Base-by-base conservation (phyloP, 2,113 vertebrate species). In the Pygoscelis antarcticus region DNA sequence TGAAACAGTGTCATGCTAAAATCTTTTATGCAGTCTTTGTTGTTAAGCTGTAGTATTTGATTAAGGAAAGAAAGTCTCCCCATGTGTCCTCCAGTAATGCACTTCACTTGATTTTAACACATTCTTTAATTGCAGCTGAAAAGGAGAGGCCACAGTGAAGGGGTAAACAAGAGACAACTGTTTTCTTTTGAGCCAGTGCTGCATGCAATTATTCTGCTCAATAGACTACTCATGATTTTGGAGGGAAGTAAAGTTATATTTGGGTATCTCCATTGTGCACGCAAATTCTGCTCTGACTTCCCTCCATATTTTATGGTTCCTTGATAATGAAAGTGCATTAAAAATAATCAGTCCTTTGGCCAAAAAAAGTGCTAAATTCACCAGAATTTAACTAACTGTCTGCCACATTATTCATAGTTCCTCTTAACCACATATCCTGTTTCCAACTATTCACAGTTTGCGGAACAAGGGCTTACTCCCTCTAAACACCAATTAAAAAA, bases 41-140 rank as follows among this genome's bases (percentile, higher is more conserved):
- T 80, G 65, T 62, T 89, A 93, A 84, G 8, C 22, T 88, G 42
- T 20, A 87, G 36, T 23, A 89, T 72, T 58, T 74, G 57, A 94
- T 62, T 78, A 87, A 84, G 42, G 44, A 86, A 92, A 44, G 29
- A 90, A 68, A 76, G 60, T 82, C 55, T 82, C 34, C 6, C 2
- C 30, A 54, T 60, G 38, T n/a, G 64, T 80, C 74, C 83, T 94
- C 52, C 82, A 72, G 49, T 74, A 94, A 88, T 11, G 62, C 22
- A 79, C 62, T 89, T 94, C 66, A 76, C 77, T 65, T 81, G 61
- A 92, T 91, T 71, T 97, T 87, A 97, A 96, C 57, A 83, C 36
- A 70, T 40, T 91, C 22, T 71, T 23, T 92, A 95, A 94, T 54
- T 84, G 94, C 80, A 89, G 68, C 68, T 61, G 57, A 96, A 88